A percentile compares a stretch with the other conserved stretches of the same genome.
Evolutionary conservation across 2,888 invertebrate species (phyloP).

Genomic region (Lycocerus yunnanus): DNA sequence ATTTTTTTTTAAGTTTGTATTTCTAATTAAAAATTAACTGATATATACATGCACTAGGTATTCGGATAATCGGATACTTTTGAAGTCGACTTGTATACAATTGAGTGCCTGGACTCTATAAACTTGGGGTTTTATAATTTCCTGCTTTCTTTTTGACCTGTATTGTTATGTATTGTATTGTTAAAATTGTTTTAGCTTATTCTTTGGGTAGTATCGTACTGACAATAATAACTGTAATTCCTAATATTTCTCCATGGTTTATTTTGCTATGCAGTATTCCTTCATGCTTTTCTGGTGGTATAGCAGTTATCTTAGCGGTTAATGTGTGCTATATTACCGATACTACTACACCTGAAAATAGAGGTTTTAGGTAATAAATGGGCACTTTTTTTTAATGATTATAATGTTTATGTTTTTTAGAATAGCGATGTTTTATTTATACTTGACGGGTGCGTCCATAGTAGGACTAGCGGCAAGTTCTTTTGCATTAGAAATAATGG

Average conservation of each 20-base stretch:
- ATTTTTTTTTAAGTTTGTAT: no score
- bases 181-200: neutral
- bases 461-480: conserved; percentile 66
- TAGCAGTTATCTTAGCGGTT: conserved; percentile 64
- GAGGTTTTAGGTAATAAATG: conserved; percentile 63
- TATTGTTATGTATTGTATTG: no score
- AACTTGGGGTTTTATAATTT: no score
- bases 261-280: conserved; percentile 63
- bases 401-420: conserved; percentile 47
- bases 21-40: no score
- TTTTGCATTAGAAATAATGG: conserved; percentile 60
- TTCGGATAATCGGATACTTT: no score
- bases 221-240: conserved; percentile 9
- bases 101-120: no score
- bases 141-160: no score
- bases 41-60: no score
- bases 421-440: conserved; percentile 66
- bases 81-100: no score
- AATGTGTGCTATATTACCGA: conserved; percentile 63
- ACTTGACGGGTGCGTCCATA: conserved; percentile 65
- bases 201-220: neutral
- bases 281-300: conserved; percentile 65
- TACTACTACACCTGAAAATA: conserved; percentile 62
- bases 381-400: neutral
- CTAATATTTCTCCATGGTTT: conserved; percentile 47